Base-by-base conservation (phyloP, 1,140 invertebrate genomes). In the Wiebesia pumilae region DNA sequence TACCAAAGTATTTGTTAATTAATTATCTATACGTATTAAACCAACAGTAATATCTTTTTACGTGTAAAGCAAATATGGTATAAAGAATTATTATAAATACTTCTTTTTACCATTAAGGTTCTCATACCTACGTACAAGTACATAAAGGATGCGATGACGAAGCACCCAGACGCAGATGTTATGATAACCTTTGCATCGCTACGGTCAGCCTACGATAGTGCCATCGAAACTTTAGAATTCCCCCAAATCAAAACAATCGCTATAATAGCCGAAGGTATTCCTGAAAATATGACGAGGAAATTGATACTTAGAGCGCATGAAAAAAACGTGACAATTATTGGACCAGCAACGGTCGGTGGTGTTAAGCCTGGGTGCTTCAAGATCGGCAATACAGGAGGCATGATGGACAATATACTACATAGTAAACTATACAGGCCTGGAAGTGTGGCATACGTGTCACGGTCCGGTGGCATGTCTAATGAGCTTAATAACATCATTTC, bases 361-460 rank as follows among this genome's bases (percentile, higher is more conserved):
- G 97, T 99, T 40, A 99, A 99, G 92, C 99, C 99, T 0, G 99
- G 99, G 1, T 99, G 98, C 92, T 99, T 99, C 93, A 99, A 99
- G 94, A 99, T 99, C 90, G 99, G 99, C 62, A 99, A 99, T 94
- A 99, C 99, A 21, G 99, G 98, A 4, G 99, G 99, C 78, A 99
- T 99, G 99, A 98, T 99, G 95, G 99, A 99, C 92, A 99, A 99
- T 91, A 99, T 99, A 90, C 94, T 99, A 3, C 97, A 99, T 89
- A 99, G 98, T 69, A 99, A 99, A 94, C 94, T 99, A 0, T 99
- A 99, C 93, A 94, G 99, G 69, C 97, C 98, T 35, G 99, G 99
- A 90, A 99, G 98, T 93, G 98, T 99, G 73, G 99, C 98, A 0
- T 99, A 99, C 91, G 99, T 99, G 12, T 99, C 98, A 0, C 96